A percentile compares a stretch with the other conserved stretches of the same genome.
phyloP scores from a whole-genome alignment of 92 coral and sea anemone species.

The Phenganax stokvisi region DNA sequence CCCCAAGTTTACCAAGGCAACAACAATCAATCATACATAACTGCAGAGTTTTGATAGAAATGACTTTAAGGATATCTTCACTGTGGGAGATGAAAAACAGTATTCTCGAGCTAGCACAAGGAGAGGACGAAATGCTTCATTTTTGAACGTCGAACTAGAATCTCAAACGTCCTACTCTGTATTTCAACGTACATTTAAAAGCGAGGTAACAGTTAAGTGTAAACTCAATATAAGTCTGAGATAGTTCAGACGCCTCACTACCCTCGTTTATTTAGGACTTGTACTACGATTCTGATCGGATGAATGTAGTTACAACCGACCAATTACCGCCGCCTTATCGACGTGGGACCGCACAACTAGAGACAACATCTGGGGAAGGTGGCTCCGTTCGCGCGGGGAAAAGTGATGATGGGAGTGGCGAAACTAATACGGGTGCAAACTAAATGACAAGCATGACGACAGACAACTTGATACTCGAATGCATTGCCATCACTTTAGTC shows the following conservation, averaged over 20 bases:
- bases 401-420: no score
- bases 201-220: background rate
- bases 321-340: background rate
- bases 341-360: no score
- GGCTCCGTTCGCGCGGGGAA: no score
- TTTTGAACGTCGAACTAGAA: slow-evolving; percentile 5
- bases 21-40: background rate
- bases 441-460: no score
- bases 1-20: background rate
- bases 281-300: slow-evolving; percentile 29
- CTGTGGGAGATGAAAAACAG: slow-evolving; percentile 13
- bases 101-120: background rate
- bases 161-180: slow-evolving; percentile 12
- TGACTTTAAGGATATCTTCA: background rate
- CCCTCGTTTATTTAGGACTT: background rate
- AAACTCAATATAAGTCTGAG: background rate
- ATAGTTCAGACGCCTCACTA: background rate
- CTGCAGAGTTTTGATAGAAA: slow-evolving; percentile 18
- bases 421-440: no score
- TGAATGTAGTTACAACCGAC: slow-evolving; percentile 12
- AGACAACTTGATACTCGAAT: no score
- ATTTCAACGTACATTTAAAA: slow-evolving; percentile 23
- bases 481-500: no score
- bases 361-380: no score
- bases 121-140: background rate